Conservation (phyloP, 2,797 vertebrate species). For the Momotus momota region DNA sequence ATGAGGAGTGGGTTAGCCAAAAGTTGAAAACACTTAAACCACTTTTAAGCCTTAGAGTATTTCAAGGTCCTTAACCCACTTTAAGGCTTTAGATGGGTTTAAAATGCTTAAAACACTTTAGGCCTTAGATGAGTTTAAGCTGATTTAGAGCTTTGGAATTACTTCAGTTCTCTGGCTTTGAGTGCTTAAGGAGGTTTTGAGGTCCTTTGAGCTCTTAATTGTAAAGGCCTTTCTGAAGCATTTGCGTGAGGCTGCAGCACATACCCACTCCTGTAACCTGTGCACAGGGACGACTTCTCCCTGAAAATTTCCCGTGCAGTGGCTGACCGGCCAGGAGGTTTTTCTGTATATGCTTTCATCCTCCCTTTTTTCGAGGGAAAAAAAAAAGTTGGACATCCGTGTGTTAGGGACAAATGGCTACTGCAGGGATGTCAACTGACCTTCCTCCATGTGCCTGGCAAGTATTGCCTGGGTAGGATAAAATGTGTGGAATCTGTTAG, state of each 20-base stretch:
- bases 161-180: slow-evolving; percentile 43
- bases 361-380: neutral
- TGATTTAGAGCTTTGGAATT: slow-evolving; percentile 59
- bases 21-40: slow-evolving; percentile 27
- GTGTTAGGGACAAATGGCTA: neutral
- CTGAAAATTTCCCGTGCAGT: neutral
- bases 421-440: neutral
- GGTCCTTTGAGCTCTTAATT: neutral
- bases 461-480: neutral
- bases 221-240: neutral
- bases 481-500: neutral
- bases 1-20: neutral
- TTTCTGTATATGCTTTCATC: neutral
- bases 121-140: slow-evolving; percentile 56
- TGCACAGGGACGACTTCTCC: neutral
- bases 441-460: fast-evolving
- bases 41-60: slow-evolving; percentile 29
- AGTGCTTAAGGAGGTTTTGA: slow-evolving; percentile 17
- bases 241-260: neutral
- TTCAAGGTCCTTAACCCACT: slow-evolving; percentile 53
- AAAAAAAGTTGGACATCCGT: no score
- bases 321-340: neutral
- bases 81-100: slow-evolving; percentile 65
- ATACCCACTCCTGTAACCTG: neutral
- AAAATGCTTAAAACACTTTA: slow-evolving; percentile 64